Evolutionary conservation across 2,888 invertebrate species (phyloP), one percentile per base, ranked within the genome.

Genomic region (Drosophila ustulata): DNA sequence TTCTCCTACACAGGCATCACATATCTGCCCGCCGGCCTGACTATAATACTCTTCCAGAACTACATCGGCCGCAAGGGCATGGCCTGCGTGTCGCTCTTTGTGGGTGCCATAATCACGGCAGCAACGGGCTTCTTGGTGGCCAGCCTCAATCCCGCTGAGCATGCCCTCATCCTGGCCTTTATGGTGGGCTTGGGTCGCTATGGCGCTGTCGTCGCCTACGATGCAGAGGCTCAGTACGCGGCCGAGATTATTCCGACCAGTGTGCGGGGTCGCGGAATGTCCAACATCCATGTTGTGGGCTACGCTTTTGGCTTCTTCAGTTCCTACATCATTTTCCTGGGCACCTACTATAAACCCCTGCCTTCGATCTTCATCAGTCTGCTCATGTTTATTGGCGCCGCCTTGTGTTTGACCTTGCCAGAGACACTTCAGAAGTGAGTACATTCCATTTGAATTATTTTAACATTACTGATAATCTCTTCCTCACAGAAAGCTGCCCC

Each of bases 231-330:
- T 3, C 95, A 95, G 85, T 95, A 95, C 80, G 94, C 94, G 1
- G 94, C 94, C 0, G 95, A 95, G 89, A 90, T 95, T 23, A 93
- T 95, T 56, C 95, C 95, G 7, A 94, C 94, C 0, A 94, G 93
- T 65, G 93, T 95, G 0, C 91, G 95, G 25, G 95, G 94, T 0
- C 94, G 94, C 68, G 95, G 94, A 30, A 93, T 95, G 13, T 93
- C 94, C 11, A 93, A 93, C 28, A 93, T 94, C 8, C 94, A 95
- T 82, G 93, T 95, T 1, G 93, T 93, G 32, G 95, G 95, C 23
- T 94, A 94, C 80, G 93, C 93, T 0, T 94, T 94, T 18, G 93
- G 93, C 53, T 94, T 94, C 86, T 92, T 94, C 75, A 94, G 94
- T 75, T 92, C 94, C 0, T 93, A 94, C 80, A 93, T 94, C 43